Conservation (phyloP, 2,888 invertebrate species). For the Elegia similella region DNA sequence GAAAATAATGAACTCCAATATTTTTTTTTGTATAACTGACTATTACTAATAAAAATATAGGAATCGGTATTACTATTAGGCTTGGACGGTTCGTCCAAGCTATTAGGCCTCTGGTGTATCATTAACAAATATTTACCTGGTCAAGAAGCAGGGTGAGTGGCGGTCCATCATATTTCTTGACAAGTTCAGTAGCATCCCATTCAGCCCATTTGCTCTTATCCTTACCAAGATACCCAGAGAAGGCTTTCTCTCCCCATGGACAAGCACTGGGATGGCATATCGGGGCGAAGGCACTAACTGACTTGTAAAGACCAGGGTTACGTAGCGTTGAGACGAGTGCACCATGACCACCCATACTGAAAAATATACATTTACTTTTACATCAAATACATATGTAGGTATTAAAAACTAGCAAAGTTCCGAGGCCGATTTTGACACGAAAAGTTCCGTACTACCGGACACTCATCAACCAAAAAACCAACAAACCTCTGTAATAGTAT, state of each 20-base stretch:
- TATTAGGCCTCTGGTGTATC: too few species aligned
- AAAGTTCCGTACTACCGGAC: too few species aligned
- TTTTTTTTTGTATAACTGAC: too few species aligned
- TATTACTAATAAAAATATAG: too few species aligned
- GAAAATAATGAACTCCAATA: too few species aligned
- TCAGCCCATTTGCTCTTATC: constrained; percentile 87
- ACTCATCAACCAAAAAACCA: too few species aligned
- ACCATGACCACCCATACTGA: constrained; percentile 99
- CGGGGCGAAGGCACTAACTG: constrained; percentile 97
- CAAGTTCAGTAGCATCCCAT: constrained; percentile 94
- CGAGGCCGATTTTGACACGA: too few species aligned
- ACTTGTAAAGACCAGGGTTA: constrained; percentile 93
- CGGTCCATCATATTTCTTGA: constrained; percentile 91
- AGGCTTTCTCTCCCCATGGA: constrained; percentile 94
- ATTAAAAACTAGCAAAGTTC: too few species aligned
- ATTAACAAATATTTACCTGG: constrained; percentile 82
- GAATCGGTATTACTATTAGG: too few species aligned
- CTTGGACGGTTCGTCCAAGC: too few species aligned
- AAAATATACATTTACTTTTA: constrained; percentile 34
- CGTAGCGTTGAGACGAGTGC: constrained; percentile 94
- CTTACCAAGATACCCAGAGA: constrained; percentile 89
- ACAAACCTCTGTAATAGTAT: too few species aligned
- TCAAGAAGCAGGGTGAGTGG: constrained; percentile 93
- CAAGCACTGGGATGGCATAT: constrained; percentile 93
- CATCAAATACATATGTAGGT: too few species aligned